phyloP scores from a whole-genome alignment of 2,113 vertebrate genomes.

The Thamnaconus septentrionalis region DNA sequence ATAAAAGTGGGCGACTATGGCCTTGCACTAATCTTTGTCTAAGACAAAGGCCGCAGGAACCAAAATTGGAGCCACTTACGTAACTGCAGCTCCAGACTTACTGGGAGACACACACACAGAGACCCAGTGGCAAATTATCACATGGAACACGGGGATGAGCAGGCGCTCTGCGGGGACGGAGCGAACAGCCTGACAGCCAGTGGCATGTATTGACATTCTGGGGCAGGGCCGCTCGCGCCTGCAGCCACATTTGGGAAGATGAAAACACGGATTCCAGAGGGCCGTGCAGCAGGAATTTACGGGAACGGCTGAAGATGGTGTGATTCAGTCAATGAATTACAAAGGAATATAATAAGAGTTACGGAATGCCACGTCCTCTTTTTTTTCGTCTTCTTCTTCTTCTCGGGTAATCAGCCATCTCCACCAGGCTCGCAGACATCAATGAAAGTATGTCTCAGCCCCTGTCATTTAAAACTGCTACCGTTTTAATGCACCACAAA shows the following conservation, averaged over 20 bases:
- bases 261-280: conserved; percentile 45
- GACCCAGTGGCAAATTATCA: conserved; percentile 50
- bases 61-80: conserved; percentile 54
- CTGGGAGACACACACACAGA: conserved; percentile 43
- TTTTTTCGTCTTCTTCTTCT: not conserved
- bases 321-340: conserved; percentile 54
- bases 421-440: conserved; percentile 69
- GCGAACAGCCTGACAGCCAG: conserved; percentile 48
- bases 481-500: conserved; percentile 74
- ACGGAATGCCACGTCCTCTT: conserved; percentile 71
- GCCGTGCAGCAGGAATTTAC: conserved; percentile 53
- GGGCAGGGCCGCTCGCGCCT: conserved; percentile 42
- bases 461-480: conserved; percentile 73
- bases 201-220: conserved; percentile 45
- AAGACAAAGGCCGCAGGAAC: conserved; percentile 60
- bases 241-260: not conserved
- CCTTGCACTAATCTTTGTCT: conserved; percentile 62
- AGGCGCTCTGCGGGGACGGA: conserved; percentile 52
- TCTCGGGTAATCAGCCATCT: conserved; percentile 69
- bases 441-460: conserved; percentile 70
- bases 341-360: conserved; percentile 60
- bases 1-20: conserved; percentile 64
- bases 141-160: conserved; percentile 61
- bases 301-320: conserved; percentile 54
- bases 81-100: conserved; percentile 54